Percentiles rank a stretch among this genome's conserved stretches.
Conservation (phyloP, 1,140 invertebrate species). For the Cephus cinctus region DNA sequence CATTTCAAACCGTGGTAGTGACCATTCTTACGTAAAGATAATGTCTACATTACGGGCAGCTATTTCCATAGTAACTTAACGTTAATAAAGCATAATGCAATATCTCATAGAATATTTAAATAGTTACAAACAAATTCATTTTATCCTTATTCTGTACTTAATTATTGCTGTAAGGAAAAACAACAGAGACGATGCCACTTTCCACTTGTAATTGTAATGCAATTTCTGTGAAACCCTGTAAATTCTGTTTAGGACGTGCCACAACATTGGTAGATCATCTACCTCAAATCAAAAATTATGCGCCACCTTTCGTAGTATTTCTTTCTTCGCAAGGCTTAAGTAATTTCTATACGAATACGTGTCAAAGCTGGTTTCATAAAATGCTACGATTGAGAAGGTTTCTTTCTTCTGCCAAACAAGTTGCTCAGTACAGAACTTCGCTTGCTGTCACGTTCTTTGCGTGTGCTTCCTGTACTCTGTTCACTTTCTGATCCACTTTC, state of each 20-base stretch:
- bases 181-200: no score
- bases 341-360: no score
- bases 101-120: conserved; percentile 13
- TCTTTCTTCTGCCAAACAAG: conserved; percentile 52
- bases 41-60: not conserved
- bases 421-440: conserved; percentile 53
- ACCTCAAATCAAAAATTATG: no score
- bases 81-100: conserved; percentile 16
- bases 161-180: not conserved
- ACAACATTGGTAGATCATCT: no score
- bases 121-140: conserved; percentile 1
- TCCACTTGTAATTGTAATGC: no score
- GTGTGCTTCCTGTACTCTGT: conserved; percentile 41
- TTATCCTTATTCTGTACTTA: no score
- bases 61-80: not conserved
- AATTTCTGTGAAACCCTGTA: no score
- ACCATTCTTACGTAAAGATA: not conserved
- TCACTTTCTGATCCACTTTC: conserved; percentile 57
- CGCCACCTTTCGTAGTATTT: no score
- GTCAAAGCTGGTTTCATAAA: no score
- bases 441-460: conserved; percentile 52
- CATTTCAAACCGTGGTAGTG: conserved; percentile 34
- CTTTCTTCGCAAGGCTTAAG: not conserved
- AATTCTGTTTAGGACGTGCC: no score
- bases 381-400: conserved; percentile 49